A percentile compares a stretch with the other conserved stretches of the same genome.
Conservation (phyloP, 2,113 vertebrate species). For the Podilymbus podiceps region DNA sequence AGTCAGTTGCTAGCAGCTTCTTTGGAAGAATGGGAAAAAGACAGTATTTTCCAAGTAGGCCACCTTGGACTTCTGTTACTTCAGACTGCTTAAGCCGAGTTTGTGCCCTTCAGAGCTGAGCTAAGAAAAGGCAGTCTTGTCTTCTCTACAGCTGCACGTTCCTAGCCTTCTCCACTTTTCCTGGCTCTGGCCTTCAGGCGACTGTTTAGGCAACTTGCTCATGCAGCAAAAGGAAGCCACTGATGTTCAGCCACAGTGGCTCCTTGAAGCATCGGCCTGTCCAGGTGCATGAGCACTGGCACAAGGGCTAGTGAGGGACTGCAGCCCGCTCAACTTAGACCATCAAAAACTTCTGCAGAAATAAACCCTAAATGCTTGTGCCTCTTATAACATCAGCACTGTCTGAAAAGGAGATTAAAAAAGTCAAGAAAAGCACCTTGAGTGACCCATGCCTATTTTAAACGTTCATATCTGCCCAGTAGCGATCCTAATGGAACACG, state of each 20-base stretch:
- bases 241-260: neutral
- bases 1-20: neutral
- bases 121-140: neutral
- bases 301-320: neutral
- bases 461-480: neutral
- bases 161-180: neutral
- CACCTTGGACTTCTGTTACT: neutral
- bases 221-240: neutral
- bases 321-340: neutral
- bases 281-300: neutral
- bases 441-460: neutral
- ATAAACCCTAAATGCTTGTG: neutral
- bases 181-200: neutral
- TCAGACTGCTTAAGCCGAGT: neutral
- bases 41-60: neutral
- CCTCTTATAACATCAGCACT: neutral
- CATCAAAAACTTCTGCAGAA: neutral
- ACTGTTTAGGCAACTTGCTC: neutral
- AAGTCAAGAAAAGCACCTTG: neutral
- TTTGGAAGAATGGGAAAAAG: neutral
- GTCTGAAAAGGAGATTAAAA: neutral
- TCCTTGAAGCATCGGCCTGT: neutral
- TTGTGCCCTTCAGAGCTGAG: neutral
- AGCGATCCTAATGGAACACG: neutral
- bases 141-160: neutral